These are phyloP conservation scores for Melanotaenia trifasciata DNA, from an alignment of 2,797 vertebrate species.

Conservation along the genomic window DNA sequence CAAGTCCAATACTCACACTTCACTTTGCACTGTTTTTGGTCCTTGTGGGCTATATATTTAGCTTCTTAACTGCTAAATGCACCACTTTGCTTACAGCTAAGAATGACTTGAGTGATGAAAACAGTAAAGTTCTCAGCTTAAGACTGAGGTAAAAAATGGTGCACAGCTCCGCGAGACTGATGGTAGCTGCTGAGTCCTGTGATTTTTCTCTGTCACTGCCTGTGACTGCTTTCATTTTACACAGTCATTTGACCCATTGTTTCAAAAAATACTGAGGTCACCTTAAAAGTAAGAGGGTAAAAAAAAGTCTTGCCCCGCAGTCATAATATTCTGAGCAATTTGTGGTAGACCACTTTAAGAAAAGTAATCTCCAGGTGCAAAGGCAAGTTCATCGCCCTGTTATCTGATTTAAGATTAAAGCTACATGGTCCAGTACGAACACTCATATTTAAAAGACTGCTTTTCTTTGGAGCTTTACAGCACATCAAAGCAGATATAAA, in stretches of 20 bases:
- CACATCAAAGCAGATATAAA: not conserved
- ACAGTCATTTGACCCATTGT: constrained; percentile 1
- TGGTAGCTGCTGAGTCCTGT: not conserved
- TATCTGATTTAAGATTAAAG: not conserved
- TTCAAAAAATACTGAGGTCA: not conserved
- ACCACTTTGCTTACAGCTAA: not conserved
- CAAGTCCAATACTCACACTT: not conserved
- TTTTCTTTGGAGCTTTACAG: not conserved
- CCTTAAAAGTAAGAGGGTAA: not conserved
- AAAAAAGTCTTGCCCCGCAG: not conserved
- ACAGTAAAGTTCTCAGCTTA: not conserved
- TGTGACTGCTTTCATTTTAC: not conserved
- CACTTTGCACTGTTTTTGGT: not conserved
- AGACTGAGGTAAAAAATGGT: not conserved
- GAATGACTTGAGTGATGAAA: not conserved
- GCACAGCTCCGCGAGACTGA: not conserved
- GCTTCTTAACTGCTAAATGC: not conserved
- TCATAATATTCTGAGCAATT: constrained; percentile 10
- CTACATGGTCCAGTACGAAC: not conserved
- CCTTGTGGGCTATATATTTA: not conserved
- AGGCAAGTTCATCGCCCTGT: constrained; percentile 1
- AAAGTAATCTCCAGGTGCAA: not conserved
- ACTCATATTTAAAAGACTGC: not conserved
- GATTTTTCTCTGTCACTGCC: not conserved
- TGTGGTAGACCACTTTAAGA: not conserved